Base-by-base conservation (phyloP, 92 coral and sea anemone species). In the Bergia puertoricense region DNA sequence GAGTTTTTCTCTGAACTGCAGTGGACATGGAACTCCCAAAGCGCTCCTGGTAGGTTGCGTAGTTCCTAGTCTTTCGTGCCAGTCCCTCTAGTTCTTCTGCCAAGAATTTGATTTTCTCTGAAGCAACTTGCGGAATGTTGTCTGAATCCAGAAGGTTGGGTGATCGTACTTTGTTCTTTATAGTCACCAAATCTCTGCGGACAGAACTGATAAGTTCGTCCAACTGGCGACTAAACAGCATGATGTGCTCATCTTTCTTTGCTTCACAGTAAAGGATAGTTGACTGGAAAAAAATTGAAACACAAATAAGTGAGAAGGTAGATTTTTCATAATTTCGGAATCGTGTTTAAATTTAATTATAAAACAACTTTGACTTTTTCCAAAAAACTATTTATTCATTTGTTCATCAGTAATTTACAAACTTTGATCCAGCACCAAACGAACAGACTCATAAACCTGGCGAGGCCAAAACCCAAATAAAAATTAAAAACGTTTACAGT, bases 211-310 rank as follows among this genome's bases (percentile, higher is more conserved):
- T 92, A 9, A 95, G 93, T 13, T 92, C 96, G 38, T 95, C 96
- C 59, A 96, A 89, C 14, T 92, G 96, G 71, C 92, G 93, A 76
- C 93, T 95, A 83, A 86, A 95, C 69, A 87, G 91, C 84, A 92
- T 91, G 85, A 96, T 96, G 86, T 95, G 96, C 85, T 96, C 98
- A 84, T 96, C 99, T 56, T 94, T 92, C 91, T 96, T 96, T 50
- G 99, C 99, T 50, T 95, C 96, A 81, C 98, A 95, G 95, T 92
- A 96, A 45, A 96, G 86, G 81, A 96, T 93, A 80, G 97, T 95
- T 48, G 99, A 95, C 99, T 96, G 78, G 48, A 74, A 86, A 43
- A 59, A 89, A 14, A 43, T 65, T 76, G 10, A n/a, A 23, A 1
- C 5, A 23, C 0, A 62, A 62, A 2, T 62, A 5, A 62, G 8